phyloP scores from a whole-genome alignment of 2,888 invertebrate species.

The Stramonita haemastoma region DNA sequence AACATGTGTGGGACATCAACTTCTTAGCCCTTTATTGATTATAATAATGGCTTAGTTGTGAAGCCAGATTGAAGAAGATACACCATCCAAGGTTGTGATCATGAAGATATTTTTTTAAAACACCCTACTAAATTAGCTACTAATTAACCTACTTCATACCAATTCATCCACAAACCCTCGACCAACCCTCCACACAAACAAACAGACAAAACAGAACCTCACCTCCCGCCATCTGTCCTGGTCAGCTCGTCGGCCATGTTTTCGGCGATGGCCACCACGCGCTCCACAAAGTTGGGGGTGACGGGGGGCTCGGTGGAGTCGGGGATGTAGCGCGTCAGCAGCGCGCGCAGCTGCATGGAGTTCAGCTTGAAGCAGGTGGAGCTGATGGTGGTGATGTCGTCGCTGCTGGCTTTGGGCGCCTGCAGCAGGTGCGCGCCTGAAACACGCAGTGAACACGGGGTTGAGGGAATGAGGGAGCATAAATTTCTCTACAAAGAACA shows the following conservation, averaged over 20 bases:
- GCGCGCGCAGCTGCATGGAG: slow-evolving; percentile 92
- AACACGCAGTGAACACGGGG: background rate
- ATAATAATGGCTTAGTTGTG: too few relatives aligned
- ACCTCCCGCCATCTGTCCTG: slow-evolving; percentile 86
- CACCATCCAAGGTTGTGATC: too few relatives aligned
- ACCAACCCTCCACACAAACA: too few relatives aligned
- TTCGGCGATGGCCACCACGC: slow-evolving; percentile 76
- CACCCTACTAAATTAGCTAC: too few relatives aligned
- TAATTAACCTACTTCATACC: too few relatives aligned
- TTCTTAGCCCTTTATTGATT: too few relatives aligned
- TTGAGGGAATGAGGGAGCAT: background rate
- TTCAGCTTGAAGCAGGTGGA: slow-evolving; percentile 97
- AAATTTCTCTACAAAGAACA: too few relatives aligned
- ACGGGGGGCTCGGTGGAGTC: slow-evolving; percentile 82
- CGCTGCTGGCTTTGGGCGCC: slow-evolving; percentile 89
- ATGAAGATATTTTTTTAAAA: too few relatives aligned
- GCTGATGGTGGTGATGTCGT: slow-evolving; percentile 92
- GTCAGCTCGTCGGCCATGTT: slow-evolving; percentile 89
- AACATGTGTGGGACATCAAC: too few relatives aligned
- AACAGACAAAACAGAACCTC: too few relatives aligned
- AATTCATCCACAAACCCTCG: too few relatives aligned
- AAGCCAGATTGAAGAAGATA: too few relatives aligned
- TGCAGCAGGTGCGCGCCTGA: slow-evolving; percentile 91
- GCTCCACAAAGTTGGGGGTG: slow-evolving; percentile 81
- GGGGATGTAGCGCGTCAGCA: slow-evolving; percentile 87